A percentile compares a stretch with the other conserved stretches of the same genome.
Conservation (phyloP, 2,797 vertebrate genomes). For the Cynopterus sphinx region DNA sequence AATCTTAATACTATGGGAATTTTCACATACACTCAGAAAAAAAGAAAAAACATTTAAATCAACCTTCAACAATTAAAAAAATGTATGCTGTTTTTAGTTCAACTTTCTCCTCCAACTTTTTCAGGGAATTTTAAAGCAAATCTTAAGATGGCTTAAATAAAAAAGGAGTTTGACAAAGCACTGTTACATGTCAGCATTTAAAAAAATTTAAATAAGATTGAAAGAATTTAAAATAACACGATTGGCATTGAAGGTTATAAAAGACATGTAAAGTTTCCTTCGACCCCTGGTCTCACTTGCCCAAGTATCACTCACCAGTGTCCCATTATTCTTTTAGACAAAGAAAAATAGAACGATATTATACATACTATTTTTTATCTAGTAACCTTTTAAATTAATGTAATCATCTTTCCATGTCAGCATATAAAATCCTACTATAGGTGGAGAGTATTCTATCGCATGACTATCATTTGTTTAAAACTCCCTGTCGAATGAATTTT, state of each 20-base stretch:
- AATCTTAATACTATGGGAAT: constrained; percentile 2
- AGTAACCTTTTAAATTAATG: not conserved
- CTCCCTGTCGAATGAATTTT: not conserved
- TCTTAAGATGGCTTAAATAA: constrained; percentile 8
- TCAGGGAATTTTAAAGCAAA: constrained; percentile 40
- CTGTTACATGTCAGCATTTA: constrained; percentile 29
- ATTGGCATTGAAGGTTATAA: not conserved
- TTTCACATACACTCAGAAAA: not conserved
- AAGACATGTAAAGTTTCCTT: not conserved
- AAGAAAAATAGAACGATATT: not conserved
- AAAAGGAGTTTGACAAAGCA: not conserved
- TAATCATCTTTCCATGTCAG: not conserved
- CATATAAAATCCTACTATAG: not conserved
- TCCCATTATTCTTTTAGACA: not conserved
- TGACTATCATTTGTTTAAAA: not conserved
- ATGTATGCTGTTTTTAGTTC: not conserved
- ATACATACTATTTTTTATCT: not conserved
- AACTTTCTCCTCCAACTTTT: not conserved
- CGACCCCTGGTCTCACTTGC: not conserved
- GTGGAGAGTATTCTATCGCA: not conserved
- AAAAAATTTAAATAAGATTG: not conserved
- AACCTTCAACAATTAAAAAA: not conserved
- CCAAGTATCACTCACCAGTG: not conserved
- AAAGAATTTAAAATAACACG: constrained; percentile 17
- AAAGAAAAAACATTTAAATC: not conserved